phyloP scores from a whole-genome alignment of 1,140 invertebrate genomes.

The Matsumurasca onukii region DNA sequence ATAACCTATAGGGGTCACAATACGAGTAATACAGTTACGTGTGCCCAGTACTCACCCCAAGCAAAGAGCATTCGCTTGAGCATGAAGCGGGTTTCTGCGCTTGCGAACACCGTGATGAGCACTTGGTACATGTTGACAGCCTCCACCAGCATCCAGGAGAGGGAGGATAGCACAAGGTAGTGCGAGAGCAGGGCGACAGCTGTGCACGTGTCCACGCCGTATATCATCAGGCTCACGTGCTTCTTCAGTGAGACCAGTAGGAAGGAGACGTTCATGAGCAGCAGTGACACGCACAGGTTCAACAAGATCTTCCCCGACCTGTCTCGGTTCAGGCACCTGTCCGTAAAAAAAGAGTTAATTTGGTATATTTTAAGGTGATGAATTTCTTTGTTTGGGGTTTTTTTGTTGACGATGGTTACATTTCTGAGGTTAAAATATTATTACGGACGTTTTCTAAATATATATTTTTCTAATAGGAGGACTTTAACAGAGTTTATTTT shows the following conservation, averaged over 20 bases:
- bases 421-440: too few relatives aligned
- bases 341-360: too few relatives aligned
- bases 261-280: constrained; percentile 53
- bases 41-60: constrained; percentile 55
- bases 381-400: too few relatives aligned
- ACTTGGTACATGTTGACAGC: constrained; percentile 58
- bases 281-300: constrained; percentile 54
- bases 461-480: too few relatives aligned
- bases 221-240: constrained; percentile 32
- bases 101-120: constrained; percentile 56
- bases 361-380: too few relatives aligned
- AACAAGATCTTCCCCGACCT: constrained; percentile 56
- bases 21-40: too few relatives aligned
- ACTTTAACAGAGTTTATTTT: too few relatives aligned
- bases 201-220: constrained; percentile 27
- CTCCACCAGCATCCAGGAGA: constrained; percentile 58
- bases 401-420: too few relatives aligned
- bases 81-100: constrained; percentile 53
- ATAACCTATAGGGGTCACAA: not conserved
- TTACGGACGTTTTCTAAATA: too few relatives aligned
- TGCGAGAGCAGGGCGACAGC: constrained; percentile 39
- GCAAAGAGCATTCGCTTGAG: constrained; percentile 53
- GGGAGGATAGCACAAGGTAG: constrained; percentile 45
- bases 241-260: constrained; percentile 48
- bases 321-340: constrained; percentile 53